Evolutionary conservation across 2,113 vertebrate species (phyloP).

Genomic region (Ciconia boyciana): DNA sequence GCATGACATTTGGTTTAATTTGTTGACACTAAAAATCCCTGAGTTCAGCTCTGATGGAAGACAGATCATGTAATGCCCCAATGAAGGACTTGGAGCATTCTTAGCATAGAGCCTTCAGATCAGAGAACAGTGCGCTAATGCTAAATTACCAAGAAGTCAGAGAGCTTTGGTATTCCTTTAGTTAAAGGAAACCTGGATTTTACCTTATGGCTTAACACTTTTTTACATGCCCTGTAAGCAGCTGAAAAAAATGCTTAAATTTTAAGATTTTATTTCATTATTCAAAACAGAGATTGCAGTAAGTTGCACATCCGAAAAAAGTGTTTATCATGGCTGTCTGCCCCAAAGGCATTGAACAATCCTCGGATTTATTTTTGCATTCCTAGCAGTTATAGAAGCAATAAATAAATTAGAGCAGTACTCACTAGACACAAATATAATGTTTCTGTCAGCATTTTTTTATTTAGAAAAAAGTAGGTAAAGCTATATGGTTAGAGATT

Average conservation of each 20-base stretch:
- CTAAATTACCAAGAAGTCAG: background rate
- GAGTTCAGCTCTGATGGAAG: conserved; percentile 20
- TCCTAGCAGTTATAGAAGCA: background rate
- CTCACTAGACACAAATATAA: background rate
- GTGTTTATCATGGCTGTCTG: background rate
- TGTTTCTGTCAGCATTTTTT: background rate
- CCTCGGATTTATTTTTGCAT: background rate
- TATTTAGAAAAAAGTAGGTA: background rate
- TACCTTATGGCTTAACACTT: background rate
- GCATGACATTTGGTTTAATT: conserved; percentile 50
- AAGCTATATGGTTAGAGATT: background rate
- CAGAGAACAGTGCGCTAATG: background rate
- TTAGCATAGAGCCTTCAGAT: background rate
- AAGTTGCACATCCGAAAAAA: background rate
- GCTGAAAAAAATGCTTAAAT: background rate
- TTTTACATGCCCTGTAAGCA: background rate
- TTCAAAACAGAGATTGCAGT: background rate
- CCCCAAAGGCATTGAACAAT: background rate
- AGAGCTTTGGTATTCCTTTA: background rate
- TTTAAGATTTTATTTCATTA: background rate
- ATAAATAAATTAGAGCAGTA: background rate
- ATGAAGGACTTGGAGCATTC: background rate
- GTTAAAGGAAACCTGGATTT: background rate
- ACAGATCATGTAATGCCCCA: background rate
- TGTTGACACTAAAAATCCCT: conserved; percentile 36